These are phyloP conservation scores for Pagrus major DNA, from an alignment of 2,113 vertebrate species.

Conservation along the genomic window DNA sequence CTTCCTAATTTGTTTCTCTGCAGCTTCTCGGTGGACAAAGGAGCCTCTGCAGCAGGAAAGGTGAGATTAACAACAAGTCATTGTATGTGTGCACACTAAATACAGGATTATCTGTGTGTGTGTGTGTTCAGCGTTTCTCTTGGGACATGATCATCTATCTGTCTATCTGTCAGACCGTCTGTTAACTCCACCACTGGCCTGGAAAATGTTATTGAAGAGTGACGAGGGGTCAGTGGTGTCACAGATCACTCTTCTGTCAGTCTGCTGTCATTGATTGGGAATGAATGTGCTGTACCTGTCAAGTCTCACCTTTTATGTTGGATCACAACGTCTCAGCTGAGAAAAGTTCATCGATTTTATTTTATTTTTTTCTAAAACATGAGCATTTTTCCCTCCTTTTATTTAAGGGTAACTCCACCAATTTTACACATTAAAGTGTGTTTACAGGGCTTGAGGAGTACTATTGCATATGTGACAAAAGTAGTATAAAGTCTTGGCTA, in stretches of 20 bases:
- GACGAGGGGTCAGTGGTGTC: neutral
- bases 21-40: slow-evolving; percentile 83
- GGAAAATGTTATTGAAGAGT: neutral
- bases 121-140: slow-evolving; percentile 15
- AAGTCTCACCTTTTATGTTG: neutral
- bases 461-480: too few relatives aligned
- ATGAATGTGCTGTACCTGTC: neutral
- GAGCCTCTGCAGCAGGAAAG: slow-evolving; percentile 84
- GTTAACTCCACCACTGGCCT: neutral
- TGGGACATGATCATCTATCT: neutral
- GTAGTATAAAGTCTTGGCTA: too few relatives aligned
- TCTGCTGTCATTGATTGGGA: neutral
- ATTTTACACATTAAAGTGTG: too few relatives aligned
- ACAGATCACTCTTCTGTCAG: neutral
- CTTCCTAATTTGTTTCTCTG: slow-evolving; percentile 53
- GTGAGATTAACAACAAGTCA: slow-evolving; percentile 64
- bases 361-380: too few relatives aligned
- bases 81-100: neutral
- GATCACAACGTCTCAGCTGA: too few relatives aligned
- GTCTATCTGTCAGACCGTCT: neutral
- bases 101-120: neutral
- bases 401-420: too few relatives aligned
- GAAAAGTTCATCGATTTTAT: too few relatives aligned
- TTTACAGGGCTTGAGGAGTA: too few relatives aligned
- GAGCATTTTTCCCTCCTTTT: too few relatives aligned